These are phyloP conservation scores for Odontophorus gujanensis DNA, from an alignment of 2,113 vertebrate species.

Conservation along the genomic window DNA sequence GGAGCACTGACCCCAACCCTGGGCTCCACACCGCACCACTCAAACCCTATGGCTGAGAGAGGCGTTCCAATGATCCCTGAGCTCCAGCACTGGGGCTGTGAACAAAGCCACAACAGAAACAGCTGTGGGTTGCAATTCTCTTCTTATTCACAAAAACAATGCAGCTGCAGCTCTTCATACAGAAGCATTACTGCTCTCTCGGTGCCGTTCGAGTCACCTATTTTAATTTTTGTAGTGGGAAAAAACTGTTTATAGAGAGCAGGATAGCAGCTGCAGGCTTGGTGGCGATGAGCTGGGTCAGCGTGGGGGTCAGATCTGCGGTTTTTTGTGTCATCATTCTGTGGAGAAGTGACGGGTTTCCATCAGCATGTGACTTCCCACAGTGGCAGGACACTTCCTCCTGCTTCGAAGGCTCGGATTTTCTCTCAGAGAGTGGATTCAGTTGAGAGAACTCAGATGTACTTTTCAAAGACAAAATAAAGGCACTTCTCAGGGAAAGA, in stretches of 20 bases:
- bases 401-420: not conserved
- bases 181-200: not conserved
- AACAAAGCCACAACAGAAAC: not conserved
- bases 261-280: not conserved
- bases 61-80: too few species aligned
- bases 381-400: not conserved
- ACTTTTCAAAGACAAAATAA: conserved; percentile 19
- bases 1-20: too few species aligned
- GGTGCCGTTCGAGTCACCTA: not conserved
- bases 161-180: not conserved
- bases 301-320: not conserved
- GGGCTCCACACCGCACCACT: too few species aligned
- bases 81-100: not conserved
- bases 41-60: too few species aligned
- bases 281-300: rapidly evolving
- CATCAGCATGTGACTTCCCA: not conserved
- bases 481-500: not conserved
- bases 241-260: not conserved
- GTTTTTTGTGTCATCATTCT: not conserved
- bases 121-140: not conserved
- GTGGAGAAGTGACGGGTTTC: not conserved
- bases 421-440: not conserved
- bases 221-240: not conserved
- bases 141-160: not conserved
- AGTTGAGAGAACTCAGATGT: not conserved